Evolutionary conservation across 1,140 invertebrate genomes (phyloP), one percentile per base, ranked within the genome.

Genomic region (Maniola jurtina): DNA sequence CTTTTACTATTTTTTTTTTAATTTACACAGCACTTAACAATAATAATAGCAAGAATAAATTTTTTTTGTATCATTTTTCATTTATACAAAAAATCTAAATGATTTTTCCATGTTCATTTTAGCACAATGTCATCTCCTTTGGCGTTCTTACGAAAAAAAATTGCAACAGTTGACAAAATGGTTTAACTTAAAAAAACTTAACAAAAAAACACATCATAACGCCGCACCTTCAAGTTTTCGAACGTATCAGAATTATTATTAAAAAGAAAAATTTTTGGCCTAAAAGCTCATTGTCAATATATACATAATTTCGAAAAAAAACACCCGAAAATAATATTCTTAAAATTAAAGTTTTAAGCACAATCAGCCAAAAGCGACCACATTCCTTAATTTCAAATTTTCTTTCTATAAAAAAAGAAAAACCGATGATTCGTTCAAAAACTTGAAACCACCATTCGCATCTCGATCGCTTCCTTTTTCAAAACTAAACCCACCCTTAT

Each of bases 51-150:
- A 77, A 79, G 72, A 78, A 66, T 73, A 72, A 75, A 59, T 80
- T 87, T 88, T 85, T 84, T 88, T 85, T 86, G 75, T 81, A 79
- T 81, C 59, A 78, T 83, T 86, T 87, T 89, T 80, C 77, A 77
- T 88, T 85, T 86, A 86, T 84, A 88, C 85, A 86, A 70, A 81
- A 80, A 77, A 73, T 68, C 76, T 80, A 76, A 68, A 66, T 58
- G 33, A 56, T 70, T 73, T 73, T 76, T 74, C 68, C 73, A 59
- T 66, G 16, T 75, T 57, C 36, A 36, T 57, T 76, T 71, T 74
- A 79, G 77, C 78, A 77, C 79, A 75, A 71, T 73, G 65, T 80
- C 75, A 69, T 79, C 80, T 81, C 79, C 83, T 89, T 87, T 89
- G 86, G 84, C 84, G 82, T 86, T 81, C 76, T 81, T 82, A 80